Evolutionary conservation across 1,140 invertebrate species (phyloP), one percentile per base, ranked within the genome.

Genomic region (Daktulosphaira vitifoliae): DNA sequence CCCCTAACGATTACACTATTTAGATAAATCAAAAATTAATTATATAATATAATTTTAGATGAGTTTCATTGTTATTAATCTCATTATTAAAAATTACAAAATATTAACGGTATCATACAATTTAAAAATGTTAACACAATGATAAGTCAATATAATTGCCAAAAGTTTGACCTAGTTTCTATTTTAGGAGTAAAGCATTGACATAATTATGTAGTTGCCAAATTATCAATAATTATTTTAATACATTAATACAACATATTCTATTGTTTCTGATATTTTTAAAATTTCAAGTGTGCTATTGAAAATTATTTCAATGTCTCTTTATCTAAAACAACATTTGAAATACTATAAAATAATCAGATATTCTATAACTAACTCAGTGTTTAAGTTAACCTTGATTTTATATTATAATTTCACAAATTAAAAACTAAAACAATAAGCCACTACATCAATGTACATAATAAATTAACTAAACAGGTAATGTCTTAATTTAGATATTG

Each of bases 101-200:
- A n/a, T n/a, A n/a, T n/a, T n/a, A n/a, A n/a, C n/a, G n/a, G n/a
- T n/a, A n/a, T n/a, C n/a, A n/a, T n/a, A n/a, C n/a, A n/a, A n/a
- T n/a, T n/a, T n/a, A n/a, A n/a, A n/a, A n/a, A n/a, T n/a, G n/a
- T n/a, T n/a, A n/a, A n/a, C n/a, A n/a, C n/a, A n/a, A n/a, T 33
- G 29, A 33, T 33, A 6, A 11, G 29, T 33, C 5, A 11, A 33
- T 6, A 6, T 5, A 11, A 11, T 33, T 33, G 56, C 56, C 56
- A 62, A 62, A 26, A 46, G 26, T 16, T 59, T 59, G 54, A 59
- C 39, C 54, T 29, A 59, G n/a, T 59, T 59, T 22, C 44, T 59
- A 56, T 39, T 39, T 39, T 42, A 56, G 42, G 23, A n/a, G 22
- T 54, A 18, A 38, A 54, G 18, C 25, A 56, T 38, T 22, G n/a